These are phyloP conservation scores for Sinhomidia bicolor DNA, from an alignment of 2,888 invertebrate genomes.

Conservation along the genomic window DNA sequence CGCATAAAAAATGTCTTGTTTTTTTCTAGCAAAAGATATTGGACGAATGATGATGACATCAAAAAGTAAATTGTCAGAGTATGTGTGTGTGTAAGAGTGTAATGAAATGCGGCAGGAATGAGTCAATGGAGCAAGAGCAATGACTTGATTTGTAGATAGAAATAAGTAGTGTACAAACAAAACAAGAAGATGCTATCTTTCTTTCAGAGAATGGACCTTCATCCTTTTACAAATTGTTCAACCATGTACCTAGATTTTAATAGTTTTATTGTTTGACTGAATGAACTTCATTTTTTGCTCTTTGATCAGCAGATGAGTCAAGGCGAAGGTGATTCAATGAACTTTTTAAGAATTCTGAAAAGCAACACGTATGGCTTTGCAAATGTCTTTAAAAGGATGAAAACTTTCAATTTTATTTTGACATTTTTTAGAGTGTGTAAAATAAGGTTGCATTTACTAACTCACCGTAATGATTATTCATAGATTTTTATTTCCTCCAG, in stretches of 20 bases:
- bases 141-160: not conserved
- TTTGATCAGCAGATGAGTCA: slow-evolving; percentile 52
- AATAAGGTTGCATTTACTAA: no score
- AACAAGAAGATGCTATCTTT: not conserved
- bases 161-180: not conserved
- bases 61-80: not conserved
- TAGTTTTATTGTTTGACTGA: not conserved
- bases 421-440: no score
- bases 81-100: not conserved
- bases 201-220: not conserved
- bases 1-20: not conserved
- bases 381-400: not conserved
- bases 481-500: no score
- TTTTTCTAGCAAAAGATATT: not conserved
- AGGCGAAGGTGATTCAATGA: slow-evolving; percentile 65
- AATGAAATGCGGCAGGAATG: slow-evolving; percentile 39
- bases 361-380: not conserved
- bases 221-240: not conserved
- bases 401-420: no score
- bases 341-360: slow-evolving; percentile 46
- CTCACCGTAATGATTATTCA: no score
- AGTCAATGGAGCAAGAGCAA: slow-evolving; percentile 46
- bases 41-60: slow-evolving; percentile 3
- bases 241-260: slow-evolving; percentile 15
- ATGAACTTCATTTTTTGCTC: slow-evolving; percentile 17